These are phyloP conservation scores for Stegodyphus dumicola DNA, from an alignment of 1,140 invertebrate species.

Conservation along the genomic window DNA sequence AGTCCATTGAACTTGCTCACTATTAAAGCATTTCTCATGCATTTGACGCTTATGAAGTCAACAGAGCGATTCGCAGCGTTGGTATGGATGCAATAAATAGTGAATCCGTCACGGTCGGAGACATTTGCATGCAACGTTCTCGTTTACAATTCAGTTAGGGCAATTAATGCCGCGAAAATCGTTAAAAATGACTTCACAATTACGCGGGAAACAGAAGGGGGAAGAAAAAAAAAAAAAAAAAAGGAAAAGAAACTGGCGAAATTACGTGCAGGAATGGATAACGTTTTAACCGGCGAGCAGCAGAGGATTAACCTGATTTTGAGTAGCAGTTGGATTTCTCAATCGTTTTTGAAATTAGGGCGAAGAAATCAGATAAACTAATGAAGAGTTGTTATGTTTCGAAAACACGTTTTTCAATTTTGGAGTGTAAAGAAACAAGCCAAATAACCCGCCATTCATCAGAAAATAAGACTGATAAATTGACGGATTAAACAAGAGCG, in stretches of 20 bases:
- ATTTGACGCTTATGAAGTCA: conserved; percentile 4
- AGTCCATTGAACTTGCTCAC: conserved; percentile 1
- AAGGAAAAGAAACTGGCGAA: too few relatives aligned
- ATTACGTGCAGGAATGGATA: too few relatives aligned
- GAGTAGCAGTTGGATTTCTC: background rate
- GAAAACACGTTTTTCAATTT: too few relatives aligned
- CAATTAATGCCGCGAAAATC: conserved; percentile 20
- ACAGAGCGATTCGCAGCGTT: conserved; percentile 2
- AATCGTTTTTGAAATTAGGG: too few relatives aligned
- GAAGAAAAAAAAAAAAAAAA: too few relatives aligned
- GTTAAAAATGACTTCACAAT: conserved; percentile 36
- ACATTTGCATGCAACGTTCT: conserved; percentile 21
- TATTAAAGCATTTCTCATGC: background rate
- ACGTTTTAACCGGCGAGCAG: too few relatives aligned
- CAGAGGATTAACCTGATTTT: background rate
- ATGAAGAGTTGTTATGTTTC: too few relatives aligned
- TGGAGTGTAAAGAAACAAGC: too few relatives aligned
- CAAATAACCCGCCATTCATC: too few relatives aligned
- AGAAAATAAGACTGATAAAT: too few relatives aligned
- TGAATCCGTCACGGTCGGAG: conserved; percentile 1
- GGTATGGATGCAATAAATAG: conserved; percentile 7
- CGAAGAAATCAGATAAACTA: too few relatives aligned
- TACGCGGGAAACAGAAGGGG: background rate
- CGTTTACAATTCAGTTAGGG: conserved; percentile 30
- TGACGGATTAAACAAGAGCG: too few relatives aligned